Evolutionary conservation across 2,113 vertebrate species (phyloP), one percentile per base, ranked within the genome.

Genomic region (Campylomormyrus numenius): DNA sequence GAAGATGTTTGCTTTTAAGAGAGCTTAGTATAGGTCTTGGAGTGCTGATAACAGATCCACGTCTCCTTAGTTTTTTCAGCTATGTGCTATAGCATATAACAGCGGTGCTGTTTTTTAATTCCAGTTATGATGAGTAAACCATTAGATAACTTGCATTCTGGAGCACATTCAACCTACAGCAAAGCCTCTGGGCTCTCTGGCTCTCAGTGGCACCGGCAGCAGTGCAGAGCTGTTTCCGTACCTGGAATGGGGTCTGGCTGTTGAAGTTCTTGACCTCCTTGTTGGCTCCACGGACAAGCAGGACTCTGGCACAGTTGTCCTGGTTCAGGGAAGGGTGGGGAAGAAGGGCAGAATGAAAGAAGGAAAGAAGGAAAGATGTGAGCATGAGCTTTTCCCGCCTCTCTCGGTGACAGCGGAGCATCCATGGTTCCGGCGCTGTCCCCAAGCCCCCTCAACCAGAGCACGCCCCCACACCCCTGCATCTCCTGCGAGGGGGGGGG

Each of bases 231-330:
- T 46, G 39, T 19, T n/a, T 53, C 89, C 50, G 88, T 96, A 99
- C 98, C 98, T 99, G 98, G 91, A 98, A 98, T 0, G 98, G 96
- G 58, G 96, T 97, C 93, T 99, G 98, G 95, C 96, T 98, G 95
- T 98, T 99, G 95, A 97, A 98, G 93, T 99, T 99, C 93, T 98
- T 98, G 24, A 98, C 93, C 80, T 99, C 98, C 86, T 99, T 99
- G 90, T 97, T 94, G 10, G 97, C 97, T 87, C 98, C 98, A 0
- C 98, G 96, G 11, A 98, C 97, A 0, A 99, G 96, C 93, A 99
- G 95, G 90, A 99, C 98, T 39, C 96, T 93, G 0, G 97, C 97
- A 94, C 98, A 99, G 95, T 96, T 97, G 93, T 98, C 98, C 98
- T 99, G 94, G 83, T 94, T 48, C 84, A 0, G 70, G 83, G 80